Evolutionary conservation across 2,888 invertebrate species (phyloP), one percentile per base, ranked within the genome.

Genomic region (Podotricha telesiphe): DNA sequence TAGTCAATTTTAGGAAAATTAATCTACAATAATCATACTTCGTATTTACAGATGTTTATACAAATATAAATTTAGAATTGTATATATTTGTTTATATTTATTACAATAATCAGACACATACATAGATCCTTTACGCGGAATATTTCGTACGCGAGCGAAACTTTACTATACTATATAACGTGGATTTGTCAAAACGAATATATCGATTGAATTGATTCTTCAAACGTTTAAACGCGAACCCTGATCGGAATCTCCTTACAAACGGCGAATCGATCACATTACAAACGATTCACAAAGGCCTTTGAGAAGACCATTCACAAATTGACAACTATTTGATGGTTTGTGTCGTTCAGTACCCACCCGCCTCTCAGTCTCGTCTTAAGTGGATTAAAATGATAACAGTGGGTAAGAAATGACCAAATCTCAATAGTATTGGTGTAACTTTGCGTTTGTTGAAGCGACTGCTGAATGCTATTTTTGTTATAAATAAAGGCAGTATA

Each of bases 371-470:
- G 42, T 37, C 65, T 67, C 61, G 40, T 13, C 66, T 67, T 62
- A 67, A 67, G 69, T 67, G 69, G 65, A 70, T 66, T 68, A 70
- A 55, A 65, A 17, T 65, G 17, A 65, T 62, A 48, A 34, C 34
- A 37, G 37, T 19, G 10, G 15, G 7, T 37, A 48, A 62, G 62
- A 50, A 62, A 62, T 62, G 48, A 42, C 20, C 40, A 58, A 28
- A 53, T 8, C 4, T 53, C 2, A n/a, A 15, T 15, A 6, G 22
- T 22, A n/a, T 20, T 51, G 4, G 6, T 37, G 10, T 37, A 37
- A 37, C 6, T 37, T 37, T 37, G 37, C 8, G 8, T 37, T 6
- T 6, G 28, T 28, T 28, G 28, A 28, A 4, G 28, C 6, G 28
- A 4, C 28, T 28, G 28, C 6, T 4, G 28, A 28, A 28, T 28